Evolutionary conservation across 2,113 vertebrate genomes (phyloP).

Genomic region (Aleadryas rufinucha): DNA sequence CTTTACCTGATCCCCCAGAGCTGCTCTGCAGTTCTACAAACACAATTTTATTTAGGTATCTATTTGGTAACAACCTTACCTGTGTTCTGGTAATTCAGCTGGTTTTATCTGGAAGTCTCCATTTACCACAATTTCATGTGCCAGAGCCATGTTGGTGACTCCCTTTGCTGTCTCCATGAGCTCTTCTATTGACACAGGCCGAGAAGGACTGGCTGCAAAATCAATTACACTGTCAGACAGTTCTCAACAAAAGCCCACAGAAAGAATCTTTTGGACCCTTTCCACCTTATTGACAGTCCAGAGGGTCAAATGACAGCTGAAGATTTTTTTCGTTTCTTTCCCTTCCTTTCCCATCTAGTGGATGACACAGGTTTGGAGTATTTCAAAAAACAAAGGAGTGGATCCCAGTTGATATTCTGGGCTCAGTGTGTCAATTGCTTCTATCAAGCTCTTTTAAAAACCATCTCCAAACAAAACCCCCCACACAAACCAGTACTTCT

Average conservation of each 20-base stretch:
- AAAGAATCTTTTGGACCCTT: not conserved
- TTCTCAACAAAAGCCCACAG: not conserved
- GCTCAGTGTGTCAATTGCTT: not conserved
- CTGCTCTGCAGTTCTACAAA: not conserved
- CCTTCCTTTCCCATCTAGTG: not conserved
- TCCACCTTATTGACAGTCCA: not conserved
- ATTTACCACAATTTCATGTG: conserved; percentile 93
- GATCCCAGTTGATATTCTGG: not conserved
- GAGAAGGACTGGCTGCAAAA: conserved; percentile 83
- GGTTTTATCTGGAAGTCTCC: conserved; percentile 87
- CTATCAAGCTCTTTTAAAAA: not conserved
- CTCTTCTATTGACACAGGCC: conserved; percentile 86
- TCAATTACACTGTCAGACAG: conserved; percentile 18
- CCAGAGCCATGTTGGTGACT: conserved; percentile 92
- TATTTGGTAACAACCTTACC: conserved; percentile 67
- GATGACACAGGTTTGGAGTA: not conserved
- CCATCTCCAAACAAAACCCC: not conserved
- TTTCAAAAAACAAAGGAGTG: not conserved
- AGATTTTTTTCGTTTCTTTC: not conserved
- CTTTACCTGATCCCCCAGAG: not conserved
- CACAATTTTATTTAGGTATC: not conserved
- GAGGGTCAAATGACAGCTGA: not conserved
- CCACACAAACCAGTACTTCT: not conserved
- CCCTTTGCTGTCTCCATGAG: conserved; percentile 90
- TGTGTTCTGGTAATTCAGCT: conserved; percentile 83